Evolutionary conservation across 2,113 vertebrate genomes (phyloP), one percentile per base, ranked within the genome.

Genomic region (Triplophysa rosa): DNA sequence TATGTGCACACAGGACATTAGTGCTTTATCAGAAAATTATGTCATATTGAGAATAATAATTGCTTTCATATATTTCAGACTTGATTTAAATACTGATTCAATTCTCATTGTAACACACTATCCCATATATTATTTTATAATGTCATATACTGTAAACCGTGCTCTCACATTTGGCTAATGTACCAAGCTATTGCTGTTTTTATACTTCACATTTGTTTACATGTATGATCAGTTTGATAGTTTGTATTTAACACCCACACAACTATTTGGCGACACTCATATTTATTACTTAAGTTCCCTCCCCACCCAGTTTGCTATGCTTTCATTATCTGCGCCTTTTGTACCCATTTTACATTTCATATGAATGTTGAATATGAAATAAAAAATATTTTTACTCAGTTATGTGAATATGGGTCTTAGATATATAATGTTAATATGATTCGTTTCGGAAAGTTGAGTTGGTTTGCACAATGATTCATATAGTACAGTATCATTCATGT

Each of bases 291-390:
- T 16, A 71, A 2, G 16, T 59, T 61, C 11, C 9, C 45, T 76
- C 56, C 21, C 23, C 73, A 40, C 40, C 61, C 58, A 63, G 13
- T 78, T 75, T 21, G 42, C 63, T 66, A 5, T 42, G 56, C 67
- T 77, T 80, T 73, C 42, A 23, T 23, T 62, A 67, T 54, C 29
- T 67, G 42, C 68, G 54, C 23, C 71, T 71, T 83, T 81, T 74
- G 72, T 47, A 80, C 33, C 58, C 67, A 49, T 49, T 74, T 56
- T 70, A 56, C 59, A 69, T 79, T 80, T 74, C 42, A 79, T 66
- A 81, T 70, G 72, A 49, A 74, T 52, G 59, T 33, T 59, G 81
- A 84, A 84, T 79, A 23, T 37, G 33, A 8, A 37, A 37, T 37
- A 67, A 69, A 37, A 63, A 76, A 14, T 63, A 70, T 77, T 40